phyloP scores from a whole-genome alignment of 2,888 invertebrate species.

The Drosophila phalerata region DNA sequence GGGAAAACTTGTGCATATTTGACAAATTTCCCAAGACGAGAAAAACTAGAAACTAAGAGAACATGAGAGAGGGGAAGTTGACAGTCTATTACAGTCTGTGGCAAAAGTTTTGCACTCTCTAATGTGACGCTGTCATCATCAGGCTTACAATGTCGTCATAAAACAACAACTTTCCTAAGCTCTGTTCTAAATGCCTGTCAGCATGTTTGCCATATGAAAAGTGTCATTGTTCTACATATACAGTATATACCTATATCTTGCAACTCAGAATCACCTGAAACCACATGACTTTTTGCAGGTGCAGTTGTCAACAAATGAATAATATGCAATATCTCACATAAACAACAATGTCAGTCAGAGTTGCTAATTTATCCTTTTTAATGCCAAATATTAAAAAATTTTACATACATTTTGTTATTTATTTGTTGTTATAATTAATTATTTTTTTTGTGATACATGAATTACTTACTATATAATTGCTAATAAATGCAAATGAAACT shows the following conservation, averaged over 20 bases:
- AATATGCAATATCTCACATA: slow-evolving; percentile 46
- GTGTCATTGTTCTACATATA: slow-evolving; percentile 22
- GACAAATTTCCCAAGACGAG: slow-evolving; percentile 27
- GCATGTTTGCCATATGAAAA: slow-evolving; percentile 27
- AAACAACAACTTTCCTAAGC: slow-evolving; percentile 31
- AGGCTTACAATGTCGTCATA: slow-evolving; percentile 37
- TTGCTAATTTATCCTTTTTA: too few relatives aligned
- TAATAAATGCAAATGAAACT: too few relatives aligned
- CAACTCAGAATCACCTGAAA: background rate
- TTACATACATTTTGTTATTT: too few relatives aligned
- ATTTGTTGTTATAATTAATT: too few relatives aligned
- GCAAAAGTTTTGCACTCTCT: slow-evolving; percentile 50
- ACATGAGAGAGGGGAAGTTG: background rate
- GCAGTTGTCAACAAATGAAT: slow-evolving; percentile 45
- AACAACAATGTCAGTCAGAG: slow-evolving; percentile 21
- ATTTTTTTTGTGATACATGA: too few relatives aligned
- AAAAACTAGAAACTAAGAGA: background rate
- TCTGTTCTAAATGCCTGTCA: slow-evolving; percentile 31
- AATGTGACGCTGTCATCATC: slow-evolving; percentile 57
- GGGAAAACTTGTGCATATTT: slow-evolving; percentile 32
- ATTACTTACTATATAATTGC: too few relatives aligned
- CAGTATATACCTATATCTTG: too few relatives aligned
- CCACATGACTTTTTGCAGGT: slow-evolving; percentile 7
- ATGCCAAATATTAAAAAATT: too few relatives aligned
- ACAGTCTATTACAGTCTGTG: slow-evolving; percentile 51